Evolutionary conservation across 2,888 invertebrate genomes (phyloP), one percentile per base, ranked within the genome.

Genomic region (Aphodius sticticus): DNA sequence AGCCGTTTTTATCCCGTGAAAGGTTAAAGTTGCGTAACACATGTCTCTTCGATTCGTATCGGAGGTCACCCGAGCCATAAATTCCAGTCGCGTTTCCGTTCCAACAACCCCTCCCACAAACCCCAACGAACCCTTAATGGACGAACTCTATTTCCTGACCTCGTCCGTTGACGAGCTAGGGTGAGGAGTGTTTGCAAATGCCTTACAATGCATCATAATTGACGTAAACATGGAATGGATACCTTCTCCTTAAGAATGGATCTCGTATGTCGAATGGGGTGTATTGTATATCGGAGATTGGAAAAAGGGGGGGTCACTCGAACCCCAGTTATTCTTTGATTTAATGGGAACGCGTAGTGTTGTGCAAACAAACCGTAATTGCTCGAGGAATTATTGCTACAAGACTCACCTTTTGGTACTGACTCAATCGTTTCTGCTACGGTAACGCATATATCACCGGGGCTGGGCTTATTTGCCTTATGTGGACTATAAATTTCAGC

Each of bases 71-170:
- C 69, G 77, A 80, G 80, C 77, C 70, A 76, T 80, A 80, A 80
- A 80, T 80, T 80, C 53, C 80, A 70, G 69, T 38, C 69, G 70
- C 76, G 70, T 77, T 80, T 80, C 80, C 80, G 77, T 77, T 77
- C 53, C 53, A 53, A 53, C 9, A 53, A 53, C 53, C 53, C 53
- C 53, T 53, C 53, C 53, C 53, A 7, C 53, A 53, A 53, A 69
- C 38, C 77, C 71, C 53, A 53, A 12, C 53, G 9, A 53, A 53
- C 69, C 79, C 75, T 77, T 80, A 80, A 80, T 80, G 80, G 80
- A 80, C 80, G 76, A 77, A 76, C 75, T 77, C 80, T 80, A 80
- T 80, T 80, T 80, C 80, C 80, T 70, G 80, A 53, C 38, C 15
- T 72, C 69, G 36, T 72, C 76, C 36, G 78, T 53, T 53, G 53